Conservation (phyloP, 2,113 vertebrate species). For the Pyxicephalus adspersus region DNA sequence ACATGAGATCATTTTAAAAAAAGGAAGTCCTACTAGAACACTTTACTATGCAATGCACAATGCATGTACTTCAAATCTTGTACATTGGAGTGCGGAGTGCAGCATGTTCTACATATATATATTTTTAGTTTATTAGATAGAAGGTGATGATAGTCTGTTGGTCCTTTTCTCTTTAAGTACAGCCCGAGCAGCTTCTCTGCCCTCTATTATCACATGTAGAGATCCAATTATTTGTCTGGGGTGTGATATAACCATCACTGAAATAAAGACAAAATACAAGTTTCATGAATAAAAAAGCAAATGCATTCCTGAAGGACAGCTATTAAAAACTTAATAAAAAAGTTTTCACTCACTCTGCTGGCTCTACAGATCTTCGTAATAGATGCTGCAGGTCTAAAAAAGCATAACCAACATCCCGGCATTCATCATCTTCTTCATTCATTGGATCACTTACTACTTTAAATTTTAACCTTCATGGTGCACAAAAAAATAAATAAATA, state of each 20-base stretch:
- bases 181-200: conserved; percentile 72
- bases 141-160: conserved; percentile 1
- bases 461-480: conserved; percentile 78
- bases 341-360: conserved; percentile 69
- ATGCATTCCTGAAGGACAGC: too few relatives aligned
- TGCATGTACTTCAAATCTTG: too few relatives aligned
- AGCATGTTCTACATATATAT: too few relatives aligned
- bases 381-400: conserved; percentile 78
- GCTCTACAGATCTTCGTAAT: conserved; percentile 77
- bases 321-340: too few relatives aligned
- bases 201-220: conserved; percentile 82
- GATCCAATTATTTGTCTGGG: conserved; percentile 73
- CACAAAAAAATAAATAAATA: background rate
- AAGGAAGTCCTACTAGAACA: too few relatives aligned
- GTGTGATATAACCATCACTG: conserved; percentile 77
- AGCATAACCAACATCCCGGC: conserved; percentile 81
- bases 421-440: conserved; percentile 75
- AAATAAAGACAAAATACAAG: background rate
- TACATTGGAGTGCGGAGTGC: too few relatives aligned
- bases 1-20: too few relatives aligned
- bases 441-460: conserved; percentile 87
- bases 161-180: conserved; percentile 72
- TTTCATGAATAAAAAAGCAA: background rate
- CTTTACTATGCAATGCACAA: too few relatives aligned
- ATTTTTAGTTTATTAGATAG: background rate